phyloP scores from a whole-genome alignment of 2,888 invertebrate genomes.

The Sarcophaga caerulescens region DNA sequence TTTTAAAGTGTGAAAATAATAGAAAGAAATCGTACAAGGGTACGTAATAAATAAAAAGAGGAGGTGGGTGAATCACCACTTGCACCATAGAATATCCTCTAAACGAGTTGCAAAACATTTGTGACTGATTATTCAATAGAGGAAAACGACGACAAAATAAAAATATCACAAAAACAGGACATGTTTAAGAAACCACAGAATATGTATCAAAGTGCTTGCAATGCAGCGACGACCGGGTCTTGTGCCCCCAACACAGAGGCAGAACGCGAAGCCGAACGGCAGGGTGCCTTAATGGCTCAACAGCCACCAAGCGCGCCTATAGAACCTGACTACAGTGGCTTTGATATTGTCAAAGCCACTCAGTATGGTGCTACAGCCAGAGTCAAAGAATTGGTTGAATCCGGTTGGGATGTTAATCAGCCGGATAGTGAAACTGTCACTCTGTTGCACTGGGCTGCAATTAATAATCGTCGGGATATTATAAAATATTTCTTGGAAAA shows the following conservation, averaged over 20 bases:
- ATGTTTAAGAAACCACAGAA: conserved; percentile 62
- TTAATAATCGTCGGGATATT: conserved; percentile 97
- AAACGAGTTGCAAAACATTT: conserved; percentile 35
- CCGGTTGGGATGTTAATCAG: conserved; percentile 96
- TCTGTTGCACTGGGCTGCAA: conserved; percentile 99
- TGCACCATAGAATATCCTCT: conserved; percentile 61
- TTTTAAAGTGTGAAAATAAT: conserved; percentile 48
- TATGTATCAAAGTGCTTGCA: conserved; percentile 89
- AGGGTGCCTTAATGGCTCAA: conserved; percentile 83
- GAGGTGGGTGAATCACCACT: conserved; percentile 67
- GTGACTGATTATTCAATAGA: conserved; percentile 50
- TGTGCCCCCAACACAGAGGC: conserved; percentile 84
- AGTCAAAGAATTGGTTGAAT: conserved; percentile 93
- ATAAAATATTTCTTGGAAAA: conserved; percentile 93
- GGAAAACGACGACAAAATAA: background rate
- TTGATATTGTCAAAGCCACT: conserved; percentile 96
- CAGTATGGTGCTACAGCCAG: conserved; percentile 96
- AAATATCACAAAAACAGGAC: conserved; percentile 35
- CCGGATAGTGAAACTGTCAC: conserved; percentile 98
- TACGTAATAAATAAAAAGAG: conserved; percentile 61
- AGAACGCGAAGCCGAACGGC: conserved; percentile 82
- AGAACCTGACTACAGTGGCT: conserved; percentile 89
- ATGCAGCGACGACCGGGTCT: conserved; percentile 85
- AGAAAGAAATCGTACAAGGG: conserved; percentile 45
- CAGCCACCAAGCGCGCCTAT: conserved; percentile 85